phyloP scores from a whole-genome alignment of 2,888 invertebrate genomes.

The Rhaphigaster nebulosa region DNA sequence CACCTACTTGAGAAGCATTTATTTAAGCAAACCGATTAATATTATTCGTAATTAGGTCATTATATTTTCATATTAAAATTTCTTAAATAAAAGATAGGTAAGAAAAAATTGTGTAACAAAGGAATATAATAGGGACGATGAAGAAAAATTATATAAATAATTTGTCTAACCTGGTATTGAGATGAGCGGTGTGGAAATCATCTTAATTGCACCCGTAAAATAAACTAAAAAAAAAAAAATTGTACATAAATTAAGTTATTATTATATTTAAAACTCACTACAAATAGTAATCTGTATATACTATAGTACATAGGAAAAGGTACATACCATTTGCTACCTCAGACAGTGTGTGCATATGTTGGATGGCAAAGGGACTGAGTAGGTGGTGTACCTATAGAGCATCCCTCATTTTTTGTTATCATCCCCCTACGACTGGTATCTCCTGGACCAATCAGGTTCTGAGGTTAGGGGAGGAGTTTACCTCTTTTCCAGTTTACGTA shows the following conservation, averaged over 20 bases:
- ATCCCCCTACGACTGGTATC: slow-evolving; percentile 17
- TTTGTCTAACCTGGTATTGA: slow-evolving; percentile 45
- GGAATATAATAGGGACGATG: too few species aligned
- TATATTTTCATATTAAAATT: too few species aligned
- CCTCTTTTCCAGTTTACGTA: not conserved
- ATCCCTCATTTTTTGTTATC: slow-evolving; percentile 21
- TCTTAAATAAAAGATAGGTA: too few species aligned
- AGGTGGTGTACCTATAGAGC: not conserved
- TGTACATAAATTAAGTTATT: not conserved
- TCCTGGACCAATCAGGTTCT: slow-evolving; percentile 32
- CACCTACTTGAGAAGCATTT: too few species aligned
- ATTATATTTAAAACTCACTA: too few species aligned
- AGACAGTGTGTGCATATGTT: not conserved
- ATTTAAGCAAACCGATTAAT: too few species aligned
- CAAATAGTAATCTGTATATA: not conserved
- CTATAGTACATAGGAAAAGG: not conserved
- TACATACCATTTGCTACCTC: slow-evolving; percentile 22
- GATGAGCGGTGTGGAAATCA: slow-evolving; percentile 44
- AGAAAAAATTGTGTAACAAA: too few species aligned
- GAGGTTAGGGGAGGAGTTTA: not conserved
- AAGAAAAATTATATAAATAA: too few species aligned
- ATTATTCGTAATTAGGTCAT: too few species aligned
- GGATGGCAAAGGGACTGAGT: not conserved
- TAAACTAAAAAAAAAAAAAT: slow-evolving; percentile 38
- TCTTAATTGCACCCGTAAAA: slow-evolving; percentile 42